Conservation (phyloP, 1,140 invertebrate species). For the Zaprionus taronus region DNA sequence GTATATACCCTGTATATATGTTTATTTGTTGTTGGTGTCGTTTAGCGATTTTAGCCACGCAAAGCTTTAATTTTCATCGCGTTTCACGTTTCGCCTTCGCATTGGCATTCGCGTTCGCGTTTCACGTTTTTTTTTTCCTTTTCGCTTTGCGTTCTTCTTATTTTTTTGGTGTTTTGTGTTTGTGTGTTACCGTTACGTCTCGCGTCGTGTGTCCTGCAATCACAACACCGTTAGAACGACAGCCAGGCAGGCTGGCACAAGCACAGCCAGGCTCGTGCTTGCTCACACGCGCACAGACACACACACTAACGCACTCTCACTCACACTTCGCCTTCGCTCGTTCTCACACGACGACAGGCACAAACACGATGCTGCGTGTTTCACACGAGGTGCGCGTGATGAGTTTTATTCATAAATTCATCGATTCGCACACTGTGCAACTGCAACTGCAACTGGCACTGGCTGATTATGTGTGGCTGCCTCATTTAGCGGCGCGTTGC, state of each 20-base stretch:
- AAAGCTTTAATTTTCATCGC: slow-evolving; percentile 81
- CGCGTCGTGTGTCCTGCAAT: slow-evolving; percentile 53
- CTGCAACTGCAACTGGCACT: slow-evolving; percentile 18
- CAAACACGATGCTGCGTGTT: neutral
- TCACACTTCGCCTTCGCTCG: too few species aligned
- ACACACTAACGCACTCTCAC: neutral
- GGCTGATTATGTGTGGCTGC: slow-evolving; percentile 7
- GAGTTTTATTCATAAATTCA: slow-evolving; percentile 45
- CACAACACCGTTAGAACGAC: slow-evolving; percentile 43
- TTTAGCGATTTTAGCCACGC: slow-evolving; percentile 76
- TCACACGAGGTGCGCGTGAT: slow-evolving; percentile 48
- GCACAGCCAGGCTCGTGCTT: slow-evolving; percentile 14
- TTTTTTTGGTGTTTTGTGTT: slow-evolving; percentile 28
- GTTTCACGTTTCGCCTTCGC: slow-evolving; percentile 48
- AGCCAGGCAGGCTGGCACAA: neutral
- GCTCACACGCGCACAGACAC: neutral
- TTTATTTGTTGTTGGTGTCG: slow-evolving; percentile 35
- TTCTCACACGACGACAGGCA: neutral
- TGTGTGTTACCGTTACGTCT: slow-evolving; percentile 28
- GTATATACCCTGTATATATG: slow-evolving; percentile 9
- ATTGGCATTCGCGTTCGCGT: slow-evolving; percentile 35
- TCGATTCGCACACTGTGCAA: slow-evolving; percentile 19
- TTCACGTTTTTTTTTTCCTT: slow-evolving; percentile 27
- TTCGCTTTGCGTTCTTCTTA: slow-evolving; percentile 2
- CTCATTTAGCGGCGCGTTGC: slow-evolving; percentile 23